Percentiles rank a stretch among this genome's conserved stretches.
Conservation (phyloP, 64 coral and sea anemone genomes). For the Astreopora myriophthalma region DNA sequence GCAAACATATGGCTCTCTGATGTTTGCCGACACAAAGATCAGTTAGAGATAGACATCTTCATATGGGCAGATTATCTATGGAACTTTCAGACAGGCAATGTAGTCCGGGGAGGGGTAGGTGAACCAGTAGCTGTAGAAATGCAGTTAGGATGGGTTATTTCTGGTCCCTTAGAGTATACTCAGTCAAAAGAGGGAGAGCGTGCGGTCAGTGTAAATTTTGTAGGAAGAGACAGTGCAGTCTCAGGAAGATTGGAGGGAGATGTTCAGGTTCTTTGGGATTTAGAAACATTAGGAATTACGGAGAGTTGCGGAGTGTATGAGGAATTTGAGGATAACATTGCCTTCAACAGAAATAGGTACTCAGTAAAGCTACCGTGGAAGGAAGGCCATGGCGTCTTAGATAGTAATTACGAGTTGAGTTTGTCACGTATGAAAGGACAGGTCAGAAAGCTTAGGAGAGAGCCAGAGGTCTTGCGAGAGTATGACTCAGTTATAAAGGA, state of each 20-base stretch:
- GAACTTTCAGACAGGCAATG: slow-evolving; percentile 34
- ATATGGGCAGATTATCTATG: slow-evolving; percentile 41
- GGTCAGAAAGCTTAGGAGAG: slow-evolving; percentile 10
- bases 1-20: slow-evolving; percentile 20
- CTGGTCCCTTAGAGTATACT: not conserved
- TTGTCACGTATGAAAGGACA: slow-evolving; percentile 30
- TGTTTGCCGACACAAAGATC: not conserved
- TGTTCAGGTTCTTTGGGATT: slow-evolving; percentile 30
- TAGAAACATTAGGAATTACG: slow-evolving; percentile 42
- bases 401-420: slow-evolving; percentile 50
- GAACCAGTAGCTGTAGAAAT: slow-evolving; percentile 5
- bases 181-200: not conserved
- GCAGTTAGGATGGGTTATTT: slow-evolving; percentile 25
- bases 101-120: not conserved
- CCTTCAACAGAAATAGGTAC: slow-evolving; percentile 2
- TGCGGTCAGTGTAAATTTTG: not conserved
- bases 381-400: not conserved
- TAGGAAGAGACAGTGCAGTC: not conserved
- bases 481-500: slow-evolving; percentile 39
- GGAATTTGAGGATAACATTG: slow-evolving; percentile 21
- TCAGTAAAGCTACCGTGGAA: slow-evolving; percentile 46
- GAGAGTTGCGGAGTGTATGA: slow-evolving; percentile 37
- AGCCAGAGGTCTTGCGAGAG: slow-evolving; percentile 30
- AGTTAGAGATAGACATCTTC: slow-evolving; percentile 4
- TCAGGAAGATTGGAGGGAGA: not conserved